These are phyloP conservation scores for Orgyia antiqua DNA, from an alignment of 2,888 invertebrate species.

Conservation along the genomic window DNA sequence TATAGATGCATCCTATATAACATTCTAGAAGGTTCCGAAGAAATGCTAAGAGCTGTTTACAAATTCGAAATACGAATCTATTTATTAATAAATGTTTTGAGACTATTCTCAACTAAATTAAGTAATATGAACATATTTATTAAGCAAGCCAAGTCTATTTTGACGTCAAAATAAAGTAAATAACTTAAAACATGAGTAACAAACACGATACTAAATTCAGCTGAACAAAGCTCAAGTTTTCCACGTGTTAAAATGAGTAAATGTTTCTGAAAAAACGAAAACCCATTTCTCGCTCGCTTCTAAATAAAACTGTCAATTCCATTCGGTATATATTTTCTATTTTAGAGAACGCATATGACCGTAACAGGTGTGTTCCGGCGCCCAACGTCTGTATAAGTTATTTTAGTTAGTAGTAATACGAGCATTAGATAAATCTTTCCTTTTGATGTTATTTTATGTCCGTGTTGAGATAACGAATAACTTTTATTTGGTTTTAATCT, in stretches of 20 bases:
- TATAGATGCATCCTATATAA: too few species aligned
- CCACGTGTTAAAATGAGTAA: not conserved
- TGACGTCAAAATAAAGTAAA: not conserved
- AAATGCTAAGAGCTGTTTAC: too few species aligned
- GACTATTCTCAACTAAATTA: too few species aligned
- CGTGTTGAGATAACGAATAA: conserved; percentile 53
- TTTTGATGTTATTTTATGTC: conserved; percentile 53
- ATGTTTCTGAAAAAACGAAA: conserved; percentile 11
- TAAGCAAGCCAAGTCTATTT: too few species aligned
- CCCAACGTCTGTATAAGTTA: conserved; percentile 26
- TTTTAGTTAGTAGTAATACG: conserved; percentile 23
- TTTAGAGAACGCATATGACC: conserved; percentile 47
- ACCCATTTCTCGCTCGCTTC: conserved; percentile 22
- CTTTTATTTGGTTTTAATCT: conserved; percentile 37
- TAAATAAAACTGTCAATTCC: conserved; percentile 58
- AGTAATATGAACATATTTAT: too few species aligned
- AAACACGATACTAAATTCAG: conserved; percentile 22
- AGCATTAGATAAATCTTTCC: conserved; percentile 51
- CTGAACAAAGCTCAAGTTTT: conserved; percentile 11
- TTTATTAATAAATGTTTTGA: too few species aligned
- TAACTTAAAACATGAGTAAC: not conserved
- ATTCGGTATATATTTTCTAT: conserved; percentile 50
- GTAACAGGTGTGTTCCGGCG: conserved; percentile 56
- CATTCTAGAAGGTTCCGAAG: too few species aligned
- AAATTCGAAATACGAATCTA: too few species aligned